Percentiles rank a stretch among this genome's conserved stretches.
Evolutionary conservation across 2,888 invertebrate species (phyloP).

Genomic region (Iphiclides podalirius): DNA sequence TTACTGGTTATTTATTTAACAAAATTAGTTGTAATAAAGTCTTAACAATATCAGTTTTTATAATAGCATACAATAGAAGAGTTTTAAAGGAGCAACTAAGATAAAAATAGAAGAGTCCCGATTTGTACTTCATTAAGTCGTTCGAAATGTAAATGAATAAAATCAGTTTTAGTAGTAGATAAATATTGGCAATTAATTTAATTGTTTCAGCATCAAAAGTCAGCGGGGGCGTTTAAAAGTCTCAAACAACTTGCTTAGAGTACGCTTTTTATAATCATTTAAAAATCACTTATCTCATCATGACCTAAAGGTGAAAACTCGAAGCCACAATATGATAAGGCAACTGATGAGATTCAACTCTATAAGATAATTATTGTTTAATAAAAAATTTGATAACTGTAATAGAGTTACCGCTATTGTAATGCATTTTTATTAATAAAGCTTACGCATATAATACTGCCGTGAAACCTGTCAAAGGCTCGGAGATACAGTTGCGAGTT

Average conservation of each 20-base stretch:
- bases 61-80: background rate
- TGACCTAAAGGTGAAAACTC: background rate
- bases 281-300: background rate
- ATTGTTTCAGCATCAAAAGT: conserved; percentile 74
- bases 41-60: background rate
- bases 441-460: conserved; percentile 40
- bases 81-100: too few species aligned
- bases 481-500: conserved; percentile 48
- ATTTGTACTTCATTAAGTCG: too few species aligned
- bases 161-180: conserved; percentile 22
- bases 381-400: background rate
- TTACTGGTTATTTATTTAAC: too few species aligned
- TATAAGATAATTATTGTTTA: background rate
- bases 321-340: background rate
- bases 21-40: background rate
- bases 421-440: conserved; percentile 65
- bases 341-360: background rate
- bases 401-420: conserved; percentile 47
- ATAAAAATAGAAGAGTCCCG: too few species aligned
- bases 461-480: conserved; percentile 64
- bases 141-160: too few species aligned
- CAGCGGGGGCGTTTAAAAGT: conserved; percentile 52
- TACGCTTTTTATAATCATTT: conserved; percentile 15
- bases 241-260: conserved; percentile 11
- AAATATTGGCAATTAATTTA: conserved; percentile 54